Evolutionary conservation across 2,888 invertebrate species (phyloP).

Genomic region (Cerastis leucographa): DNA sequence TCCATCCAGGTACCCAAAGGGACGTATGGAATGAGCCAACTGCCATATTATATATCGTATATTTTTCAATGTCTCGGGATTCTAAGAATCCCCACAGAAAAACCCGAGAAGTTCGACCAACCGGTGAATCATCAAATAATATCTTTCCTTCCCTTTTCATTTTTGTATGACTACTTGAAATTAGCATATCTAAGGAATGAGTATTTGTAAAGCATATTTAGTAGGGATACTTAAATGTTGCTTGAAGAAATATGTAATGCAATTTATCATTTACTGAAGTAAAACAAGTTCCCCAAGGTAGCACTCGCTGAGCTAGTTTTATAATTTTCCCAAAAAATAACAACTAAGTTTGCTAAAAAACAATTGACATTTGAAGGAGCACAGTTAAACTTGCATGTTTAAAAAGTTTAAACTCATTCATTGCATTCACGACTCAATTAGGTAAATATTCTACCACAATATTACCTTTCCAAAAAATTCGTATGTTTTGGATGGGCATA

Average conservation of each 20-base stretch:
- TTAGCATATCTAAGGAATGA: conserved; percentile 34
- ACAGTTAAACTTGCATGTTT: too few relatives aligned
- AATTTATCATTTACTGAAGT: too few relatives aligned
- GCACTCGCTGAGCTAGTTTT: too few relatives aligned
- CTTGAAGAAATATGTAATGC: neutral
- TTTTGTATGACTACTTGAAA: conserved; percentile 19
- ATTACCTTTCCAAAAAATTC: too few relatives aligned
- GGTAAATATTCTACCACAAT: too few relatives aligned
- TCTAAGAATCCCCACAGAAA: conserved; percentile 40
- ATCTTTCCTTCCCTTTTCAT: conserved; percentile 5
- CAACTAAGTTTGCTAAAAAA: too few relatives aligned
- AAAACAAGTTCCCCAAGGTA: too few relatives aligned
- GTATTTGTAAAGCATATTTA: conserved; percentile 21
- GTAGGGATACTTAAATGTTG: neutral
- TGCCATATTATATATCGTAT: neutral
- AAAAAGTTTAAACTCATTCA: too few relatives aligned
- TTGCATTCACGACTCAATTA: too few relatives aligned
- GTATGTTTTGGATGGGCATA: too few relatives aligned
- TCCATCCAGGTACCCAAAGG: conserved; percentile 6
- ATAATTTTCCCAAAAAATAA: too few relatives aligned
- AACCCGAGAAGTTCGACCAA: conserved; percentile 26
- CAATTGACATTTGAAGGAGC: too few relatives aligned
- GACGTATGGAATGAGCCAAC: neutral
- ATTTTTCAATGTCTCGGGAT: conserved; percentile 9
- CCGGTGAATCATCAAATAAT: conserved; percentile 35